phyloP scores from a whole-genome alignment of 2,888 invertebrate genomes.

The Dascillus cervinus region DNA sequence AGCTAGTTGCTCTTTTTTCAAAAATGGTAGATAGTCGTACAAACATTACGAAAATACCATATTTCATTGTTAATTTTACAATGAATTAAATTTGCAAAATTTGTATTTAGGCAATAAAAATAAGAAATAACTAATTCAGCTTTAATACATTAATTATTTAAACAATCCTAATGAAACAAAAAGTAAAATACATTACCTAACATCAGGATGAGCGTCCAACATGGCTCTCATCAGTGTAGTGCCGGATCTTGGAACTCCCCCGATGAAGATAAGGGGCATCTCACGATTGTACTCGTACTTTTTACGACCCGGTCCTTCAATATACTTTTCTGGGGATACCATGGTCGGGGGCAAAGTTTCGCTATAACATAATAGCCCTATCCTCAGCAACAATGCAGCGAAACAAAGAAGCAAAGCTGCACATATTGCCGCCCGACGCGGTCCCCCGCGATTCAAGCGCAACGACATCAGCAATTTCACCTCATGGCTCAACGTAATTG shows the following conservation, averaged over 20 bases:
- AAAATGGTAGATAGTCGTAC: too few species aligned
- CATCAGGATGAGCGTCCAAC: constrained; percentile 95
- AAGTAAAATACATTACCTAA: too few species aligned
- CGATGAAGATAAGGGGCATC: constrained; percentile 94
- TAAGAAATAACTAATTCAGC: too few species aligned
- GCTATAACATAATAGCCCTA: constrained; percentile 40
- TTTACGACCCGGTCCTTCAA: constrained; percentile 56
- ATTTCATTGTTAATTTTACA: too few species aligned
- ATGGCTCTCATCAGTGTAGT: constrained; percentile 97
- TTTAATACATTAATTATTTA: too few species aligned
- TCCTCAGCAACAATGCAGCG: constrained; percentile 39
- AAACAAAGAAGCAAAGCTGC: constrained; percentile 38
- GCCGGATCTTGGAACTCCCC: constrained; percentile 95
- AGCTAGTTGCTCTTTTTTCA: too few species aligned
- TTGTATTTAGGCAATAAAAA: too few species aligned
- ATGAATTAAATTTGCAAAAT: too few species aligned
- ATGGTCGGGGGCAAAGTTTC: constrained; percentile 23
- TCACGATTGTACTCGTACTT: constrained; percentile 71
- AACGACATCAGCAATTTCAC: constrained; percentile 33
- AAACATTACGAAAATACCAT: too few species aligned
- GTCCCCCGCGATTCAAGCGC: constrained; percentile 36
- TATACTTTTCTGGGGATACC: constrained; percentile 49
- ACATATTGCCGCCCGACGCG: constrained; percentile 38
- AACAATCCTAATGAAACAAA: too few species aligned
- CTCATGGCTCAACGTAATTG: constrained; percentile 6